Evolutionary conservation across 2,113 vertebrate genomes (phyloP), one percentile per base, ranked within the genome.

Genomic region (Paralichthys olivaceus): DNA sequence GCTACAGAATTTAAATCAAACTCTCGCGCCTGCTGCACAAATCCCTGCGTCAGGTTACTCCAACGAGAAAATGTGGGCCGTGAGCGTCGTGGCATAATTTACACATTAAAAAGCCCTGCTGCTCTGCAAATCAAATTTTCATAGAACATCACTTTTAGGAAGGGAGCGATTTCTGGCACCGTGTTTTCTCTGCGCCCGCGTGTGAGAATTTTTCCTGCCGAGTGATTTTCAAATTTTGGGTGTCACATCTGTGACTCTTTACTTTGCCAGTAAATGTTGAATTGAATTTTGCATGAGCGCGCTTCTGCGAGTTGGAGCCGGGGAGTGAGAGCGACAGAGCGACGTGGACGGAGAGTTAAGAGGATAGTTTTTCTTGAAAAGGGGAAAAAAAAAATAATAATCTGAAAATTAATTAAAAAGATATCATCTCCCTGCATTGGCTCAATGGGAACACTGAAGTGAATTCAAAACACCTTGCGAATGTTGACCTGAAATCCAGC

Each of bases 221-320:
- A 88, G 81, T 85, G 74, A 83, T 84, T 87, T 83, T 86, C 55
- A 57, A 70, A 82, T 81, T 86, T 56, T 61, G 23, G 14, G 70
- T 79, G 79, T 87, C 83, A 89, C 80, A 87, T 85, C 83, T 88
- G 83, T 86, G 85, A 81, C 84, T 90, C 73, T 75, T 76, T 81
- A 45, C 69, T 76, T 76, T 63, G 74, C 87, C 80, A 81, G 84
- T 69, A 85, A 87, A 89, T 80, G 71, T 80, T 86, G 58, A 75
- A 80, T 71, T 80, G 22, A 64, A 87, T 89, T 80, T 80, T 77
- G 62, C 82, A 84, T 78, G 72, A 80, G 66, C 34, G 34, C 4
- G 5, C 61, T 85, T 84, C 79, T 77, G 51, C 74, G 83, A 81
- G 73, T 69, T 15, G 23, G 19, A 62, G 58, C 51, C 43, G 4